Conservation (phyloP, 2,888 invertebrate species). For the Allacma fusca region DNA sequence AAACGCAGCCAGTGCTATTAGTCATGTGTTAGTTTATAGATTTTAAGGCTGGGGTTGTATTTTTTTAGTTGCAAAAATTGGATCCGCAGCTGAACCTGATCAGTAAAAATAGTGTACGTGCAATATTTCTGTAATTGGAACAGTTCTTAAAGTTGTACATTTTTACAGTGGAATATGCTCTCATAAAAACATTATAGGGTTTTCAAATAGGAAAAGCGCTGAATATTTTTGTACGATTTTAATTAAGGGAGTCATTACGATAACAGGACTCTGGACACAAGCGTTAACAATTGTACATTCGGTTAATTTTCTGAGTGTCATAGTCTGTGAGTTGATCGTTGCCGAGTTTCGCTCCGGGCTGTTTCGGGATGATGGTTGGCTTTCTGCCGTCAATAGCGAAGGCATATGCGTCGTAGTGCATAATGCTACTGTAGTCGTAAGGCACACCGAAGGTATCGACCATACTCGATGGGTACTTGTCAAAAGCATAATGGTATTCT, state of each 20-base stretch:
- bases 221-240: neutral
- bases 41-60: too few species aligned
- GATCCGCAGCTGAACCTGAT: too few species aligned
- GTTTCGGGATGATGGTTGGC: constrained; percentile 42
- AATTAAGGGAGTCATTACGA: neutral
- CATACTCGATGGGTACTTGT: constrained; percentile 21
- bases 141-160: too few species aligned
- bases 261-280: neutral
- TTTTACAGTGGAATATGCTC: too few species aligned
- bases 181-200: too few species aligned
- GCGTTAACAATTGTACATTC: constrained; percentile 46
- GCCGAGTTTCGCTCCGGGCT: constrained; percentile 38
- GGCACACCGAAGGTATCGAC: constrained; percentile 48
- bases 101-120: too few species aligned
- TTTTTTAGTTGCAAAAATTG: too few species aligned
- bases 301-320: constrained; percentile 43
- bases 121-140: too few species aligned
- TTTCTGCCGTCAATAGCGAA: constrained; percentile 61
- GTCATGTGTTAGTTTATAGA: too few species aligned
- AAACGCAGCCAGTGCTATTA: too few species aligned
- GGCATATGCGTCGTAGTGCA: constrained; percentile 51
- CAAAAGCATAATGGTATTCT: constrained; percentile 43
- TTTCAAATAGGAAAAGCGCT: neutral
- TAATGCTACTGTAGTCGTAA: constrained; percentile 51
- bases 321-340: constrained; percentile 34